These are phyloP conservation scores for Fulica atra DNA, from an alignment of 2,113 vertebrate genomes.

Conservation along the genomic window DNA sequence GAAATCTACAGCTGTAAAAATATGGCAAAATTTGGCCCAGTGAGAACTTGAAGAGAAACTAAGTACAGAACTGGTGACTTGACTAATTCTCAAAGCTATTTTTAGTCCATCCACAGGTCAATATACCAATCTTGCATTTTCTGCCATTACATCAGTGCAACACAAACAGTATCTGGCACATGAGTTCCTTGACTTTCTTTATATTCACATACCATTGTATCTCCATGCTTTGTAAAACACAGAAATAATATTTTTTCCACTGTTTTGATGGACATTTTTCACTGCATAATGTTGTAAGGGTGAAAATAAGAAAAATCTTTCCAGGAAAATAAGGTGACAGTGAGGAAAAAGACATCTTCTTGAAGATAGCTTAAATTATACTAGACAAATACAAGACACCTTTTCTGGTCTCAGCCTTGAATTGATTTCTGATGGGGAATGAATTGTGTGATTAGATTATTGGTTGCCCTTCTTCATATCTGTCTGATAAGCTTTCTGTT, in stretches of 20 bases:
- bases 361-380: not conserved
- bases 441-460: not conserved
- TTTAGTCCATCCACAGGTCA: not conserved
- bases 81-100: not conserved
- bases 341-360: not conserved
- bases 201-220: not conserved
- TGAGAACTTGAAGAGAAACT: not conserved
- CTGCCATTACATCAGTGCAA: not conserved
- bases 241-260: not conserved
- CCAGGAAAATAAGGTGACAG: not conserved
- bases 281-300: not conserved
- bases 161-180: not conserved
- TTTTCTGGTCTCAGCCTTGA: not conserved
- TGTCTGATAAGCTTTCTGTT: slow-evolving; percentile 9
- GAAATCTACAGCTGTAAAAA: not conserved
- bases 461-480: not conserved
- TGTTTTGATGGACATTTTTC: not conserved
- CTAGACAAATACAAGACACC: not conserved
- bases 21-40: not conserved
- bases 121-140: not conserved
- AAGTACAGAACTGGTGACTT: not conserved
- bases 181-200: not conserved
- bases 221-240: not conserved
- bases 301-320: not conserved
- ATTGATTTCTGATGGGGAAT: not conserved